phyloP scores from a whole-genome alignment of 2,888 invertebrate genomes.

The Microctonus hyperodae region DNA sequence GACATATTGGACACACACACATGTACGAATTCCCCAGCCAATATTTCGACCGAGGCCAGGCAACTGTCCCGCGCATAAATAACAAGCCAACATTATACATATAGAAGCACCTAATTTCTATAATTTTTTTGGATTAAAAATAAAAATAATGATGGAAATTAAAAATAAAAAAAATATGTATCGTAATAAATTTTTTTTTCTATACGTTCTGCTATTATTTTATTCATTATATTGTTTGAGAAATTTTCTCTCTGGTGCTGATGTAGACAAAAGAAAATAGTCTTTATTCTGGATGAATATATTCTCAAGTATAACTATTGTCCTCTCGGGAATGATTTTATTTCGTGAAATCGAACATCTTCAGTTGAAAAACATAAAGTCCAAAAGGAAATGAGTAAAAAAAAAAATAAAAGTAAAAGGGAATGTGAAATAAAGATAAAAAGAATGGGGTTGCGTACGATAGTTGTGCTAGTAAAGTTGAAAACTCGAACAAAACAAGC shows the following conservation, averaged over 20 bases:
- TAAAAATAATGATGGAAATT: neutral
- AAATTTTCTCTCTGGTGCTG: neutral
- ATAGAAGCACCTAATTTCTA: neutral
- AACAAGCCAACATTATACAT: neutral
- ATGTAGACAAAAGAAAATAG: neutral
- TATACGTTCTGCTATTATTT: neutral
- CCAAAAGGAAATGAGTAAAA: constrained; percentile 3
- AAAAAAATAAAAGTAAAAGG: neutral
- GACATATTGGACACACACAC: no score
- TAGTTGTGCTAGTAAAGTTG: neutral
- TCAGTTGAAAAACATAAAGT: neutral
- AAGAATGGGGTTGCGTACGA: neutral
- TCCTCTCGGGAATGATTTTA: constrained; percentile 10
- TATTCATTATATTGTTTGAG: neutral
- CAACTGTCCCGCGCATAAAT: constrained; percentile 12
- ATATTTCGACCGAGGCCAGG: neutral
- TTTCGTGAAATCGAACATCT: constrained; percentile 13
- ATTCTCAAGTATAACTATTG: neutral
- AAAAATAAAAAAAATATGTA: neutral
- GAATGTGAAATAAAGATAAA: neutral
- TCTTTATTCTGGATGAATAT: neutral
- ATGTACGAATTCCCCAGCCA: neutral
- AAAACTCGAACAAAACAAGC: neutral
- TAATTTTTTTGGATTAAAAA: constrained; percentile 3
- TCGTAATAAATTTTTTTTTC: neutral